phyloP scores from a whole-genome alignment of 2,113 vertebrate genomes.

The Synodontis membranacea region DNA sequence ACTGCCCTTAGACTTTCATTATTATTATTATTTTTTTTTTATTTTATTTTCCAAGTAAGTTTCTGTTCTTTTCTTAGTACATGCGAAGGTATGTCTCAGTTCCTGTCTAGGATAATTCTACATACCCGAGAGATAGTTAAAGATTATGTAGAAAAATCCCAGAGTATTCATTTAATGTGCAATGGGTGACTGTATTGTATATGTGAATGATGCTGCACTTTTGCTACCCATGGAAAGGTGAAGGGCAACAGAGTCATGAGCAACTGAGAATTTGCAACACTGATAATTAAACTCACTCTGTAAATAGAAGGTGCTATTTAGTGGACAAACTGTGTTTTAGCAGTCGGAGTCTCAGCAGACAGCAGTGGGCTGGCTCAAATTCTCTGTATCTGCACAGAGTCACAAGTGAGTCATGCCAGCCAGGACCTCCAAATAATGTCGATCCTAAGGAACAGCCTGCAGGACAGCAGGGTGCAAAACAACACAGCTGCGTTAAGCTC shows the following conservation, averaged over 20 bases:
- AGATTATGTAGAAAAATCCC: neutral
- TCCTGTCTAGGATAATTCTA: neutral
- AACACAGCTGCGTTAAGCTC: constrained; percentile 13
- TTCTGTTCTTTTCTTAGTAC: neutral
- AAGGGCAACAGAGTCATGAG: neutral
- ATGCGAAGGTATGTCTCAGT: neutral
- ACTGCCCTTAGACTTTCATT: neutral
- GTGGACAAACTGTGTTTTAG: constrained; percentile 27
- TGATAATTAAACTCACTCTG: constrained; percentile 15
- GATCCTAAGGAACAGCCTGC: constrained; percentile 17
- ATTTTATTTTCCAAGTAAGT: neutral
- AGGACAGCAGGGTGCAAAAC: constrained; percentile 37
- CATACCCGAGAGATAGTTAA: neutral
- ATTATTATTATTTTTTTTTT: no score
- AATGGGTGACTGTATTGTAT: neutral
- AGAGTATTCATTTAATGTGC: neutral
- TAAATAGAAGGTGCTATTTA: constrained; percentile 20
- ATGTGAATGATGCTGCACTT: neutral
- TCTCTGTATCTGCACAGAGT: constrained; percentile 30
- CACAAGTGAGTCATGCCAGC: constrained; percentile 38
- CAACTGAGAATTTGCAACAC: constrained; percentile 10
- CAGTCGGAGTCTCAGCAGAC: constrained; percentile 10
- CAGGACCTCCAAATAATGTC: constrained; percentile 30
- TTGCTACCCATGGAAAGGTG: constrained; percentile 1
- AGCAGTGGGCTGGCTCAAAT: constrained; percentile 14